Evolutionary conservation across 2,888 invertebrate genomes (phyloP).

Genomic region (Tortrix viridana): DNA sequence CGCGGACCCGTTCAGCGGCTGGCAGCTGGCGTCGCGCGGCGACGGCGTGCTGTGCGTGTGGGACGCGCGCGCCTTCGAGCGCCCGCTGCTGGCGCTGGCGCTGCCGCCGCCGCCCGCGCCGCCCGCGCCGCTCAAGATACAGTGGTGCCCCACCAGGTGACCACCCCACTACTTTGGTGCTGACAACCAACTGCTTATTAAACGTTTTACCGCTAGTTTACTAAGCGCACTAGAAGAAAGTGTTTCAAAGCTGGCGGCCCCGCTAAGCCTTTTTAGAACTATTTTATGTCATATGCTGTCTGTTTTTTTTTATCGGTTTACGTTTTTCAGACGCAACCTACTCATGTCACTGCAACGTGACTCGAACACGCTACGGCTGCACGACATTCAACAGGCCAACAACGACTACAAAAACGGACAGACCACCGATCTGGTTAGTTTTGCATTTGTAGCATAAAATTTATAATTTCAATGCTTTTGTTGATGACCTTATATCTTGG

Average conservation of each 20-base stretch:
- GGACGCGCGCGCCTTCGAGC: constrained; percentile 94
- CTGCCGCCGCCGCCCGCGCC: constrained; percentile 86
- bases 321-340: constrained; percentile 84
- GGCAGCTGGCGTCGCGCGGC: constrained; percentile 92
- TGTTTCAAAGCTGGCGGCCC: no score
- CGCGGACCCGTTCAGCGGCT: constrained; percentile 90
- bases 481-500: not conserved
- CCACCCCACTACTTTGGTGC: not conserved
- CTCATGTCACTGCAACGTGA: constrained; percentile 93
- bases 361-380: constrained; percentile 89
- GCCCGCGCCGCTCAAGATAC: constrained; percentile 89
- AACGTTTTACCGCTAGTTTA: no score
- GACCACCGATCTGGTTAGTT: constrained; percentile 40
- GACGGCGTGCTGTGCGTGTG: constrained; percentile 93
- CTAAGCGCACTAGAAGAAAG: no score
- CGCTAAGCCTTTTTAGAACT: not conserved
- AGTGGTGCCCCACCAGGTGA: constrained; percentile 95
- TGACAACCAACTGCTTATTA: no score
- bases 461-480: no score
- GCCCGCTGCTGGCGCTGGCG: constrained; percentile 90
- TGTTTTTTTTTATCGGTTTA: not conserved
- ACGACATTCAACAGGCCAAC: constrained; percentile 88
- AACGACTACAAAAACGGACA: constrained; percentile 50
- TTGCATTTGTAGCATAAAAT: not conserved
- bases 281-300: not conserved